phyloP scores from a whole-genome alignment of 2,797 vertebrate species.

The Pseudocheirus occidentalis region DNA sequence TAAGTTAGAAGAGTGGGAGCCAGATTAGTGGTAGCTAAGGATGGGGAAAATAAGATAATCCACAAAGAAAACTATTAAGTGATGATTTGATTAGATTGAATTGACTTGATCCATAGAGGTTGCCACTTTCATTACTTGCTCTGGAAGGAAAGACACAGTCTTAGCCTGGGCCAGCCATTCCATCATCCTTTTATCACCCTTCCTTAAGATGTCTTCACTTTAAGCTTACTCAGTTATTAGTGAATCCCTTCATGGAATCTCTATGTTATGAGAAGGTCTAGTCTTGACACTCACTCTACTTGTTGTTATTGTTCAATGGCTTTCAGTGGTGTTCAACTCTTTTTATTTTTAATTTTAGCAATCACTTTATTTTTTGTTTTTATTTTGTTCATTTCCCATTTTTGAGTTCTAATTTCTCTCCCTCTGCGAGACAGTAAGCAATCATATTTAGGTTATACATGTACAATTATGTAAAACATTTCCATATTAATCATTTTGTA shows the following conservation, averaged over 20 bases:
- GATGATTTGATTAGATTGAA: not conserved
- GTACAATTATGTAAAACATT: not conserved
- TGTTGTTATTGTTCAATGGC: not conserved
- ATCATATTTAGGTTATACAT: not conserved
- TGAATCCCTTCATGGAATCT: not conserved
- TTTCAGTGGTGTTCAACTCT: not conserved
- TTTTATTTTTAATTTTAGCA: not conserved
- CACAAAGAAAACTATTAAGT: not conserved
- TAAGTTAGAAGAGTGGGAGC: not conserved
- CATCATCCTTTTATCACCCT: not conserved
- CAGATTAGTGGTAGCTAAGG: not conserved
- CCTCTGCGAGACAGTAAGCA: not conserved
- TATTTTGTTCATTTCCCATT: not conserved
- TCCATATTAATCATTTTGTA: not conserved
- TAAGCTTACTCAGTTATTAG: not conserved
- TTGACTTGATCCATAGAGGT: not conserved
- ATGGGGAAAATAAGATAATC: not conserved
- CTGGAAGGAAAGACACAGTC: not conserved
- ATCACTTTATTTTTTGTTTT: no score
- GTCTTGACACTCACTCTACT: not conserved
- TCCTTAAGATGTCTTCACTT: not conserved
- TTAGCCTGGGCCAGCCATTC: not conserved
- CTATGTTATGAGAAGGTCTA: not conserved
- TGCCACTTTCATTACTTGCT: not conserved
- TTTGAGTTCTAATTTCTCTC: not conserved